Evolutionary conservation across 2,888 invertebrate species (phyloP), one percentile per base, ranked within the genome.

Genomic region (Drepana falcataria): DNA sequence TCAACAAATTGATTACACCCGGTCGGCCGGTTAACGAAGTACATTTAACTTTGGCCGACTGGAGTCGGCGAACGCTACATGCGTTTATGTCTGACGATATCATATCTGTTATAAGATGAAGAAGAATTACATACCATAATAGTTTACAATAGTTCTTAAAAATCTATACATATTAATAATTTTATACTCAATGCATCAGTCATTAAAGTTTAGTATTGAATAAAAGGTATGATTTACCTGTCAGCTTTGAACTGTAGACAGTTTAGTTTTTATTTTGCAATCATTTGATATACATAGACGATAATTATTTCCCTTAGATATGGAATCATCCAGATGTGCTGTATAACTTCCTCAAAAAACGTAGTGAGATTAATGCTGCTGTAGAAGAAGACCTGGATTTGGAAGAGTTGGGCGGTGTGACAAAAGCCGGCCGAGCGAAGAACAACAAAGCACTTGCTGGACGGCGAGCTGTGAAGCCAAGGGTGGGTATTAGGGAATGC

Each of bases 241-340:
- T 21, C 21, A 21, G 21, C 21, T 21, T 21, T 21, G 21, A 21
- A 21, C 21, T 21, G 21, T 21, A 21, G 21, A 21, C 21, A 21
- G 21, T 21, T 21, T 21, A 21, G 21, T 21, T 21, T 21, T 21
- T 21, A 21, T 21, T 21, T 21, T 21, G 21, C 21, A 21, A 21
- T 21, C 21, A 21, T 21, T 21, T 21, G 21, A 21, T 48, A 40
- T 47, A 52, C 21, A 41, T 37, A n/a, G 6, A 51, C 49, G 9
- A 7, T 7, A 9, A 33, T 41, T 40, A 4, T 58, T 51, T 47
- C 56, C 71, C 73, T 33, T 70, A 94, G 93, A 97, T 98, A 68
- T 98, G 98, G 98, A 98, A 98, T 79, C 98, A 98, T 85, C 97
- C 98, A 0, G 98, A 98, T 79, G 96, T 98, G 33, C 81, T 98